phyloP scores from a whole-genome alignment of 2,888 invertebrate genomes.

The Bombylius major region DNA sequence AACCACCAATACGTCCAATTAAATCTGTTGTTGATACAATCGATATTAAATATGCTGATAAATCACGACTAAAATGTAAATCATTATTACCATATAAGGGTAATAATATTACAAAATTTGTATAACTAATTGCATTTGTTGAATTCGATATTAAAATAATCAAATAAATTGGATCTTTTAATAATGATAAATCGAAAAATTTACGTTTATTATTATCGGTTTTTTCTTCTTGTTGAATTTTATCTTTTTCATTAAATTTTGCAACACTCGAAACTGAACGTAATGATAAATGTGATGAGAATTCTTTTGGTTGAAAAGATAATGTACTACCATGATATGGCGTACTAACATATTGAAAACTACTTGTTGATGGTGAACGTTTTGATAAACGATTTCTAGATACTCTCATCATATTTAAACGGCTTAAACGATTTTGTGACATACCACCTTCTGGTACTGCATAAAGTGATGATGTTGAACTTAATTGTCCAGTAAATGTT shows the following conservation, averaged over 20 bases:
- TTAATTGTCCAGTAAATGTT: conserved; percentile 41
- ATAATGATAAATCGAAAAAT: conserved; percentile 59
- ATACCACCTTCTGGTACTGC: conserved; percentile 54
- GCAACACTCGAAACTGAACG: conserved; percentile 49
- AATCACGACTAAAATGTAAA: conserved; percentile 55
- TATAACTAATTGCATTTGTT: conserved; percentile 75
- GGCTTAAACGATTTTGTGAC: conserved; percentile 27
- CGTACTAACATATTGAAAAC: conserved; percentile 73
- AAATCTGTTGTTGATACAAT: conserved; percentile 70
- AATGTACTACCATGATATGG: conserved; percentile 76
- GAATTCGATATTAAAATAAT: conserved; percentile 74
- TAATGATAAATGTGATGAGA: conserved; percentile 64
- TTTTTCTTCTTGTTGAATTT: conserved; percentile 25
- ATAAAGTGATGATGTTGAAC: conserved; percentile 52
- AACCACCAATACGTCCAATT: conserved; percentile 73
- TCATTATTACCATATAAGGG: conserved; percentile 58
- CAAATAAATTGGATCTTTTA: conserved; percentile 68
- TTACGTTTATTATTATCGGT: conserved; percentile 37
- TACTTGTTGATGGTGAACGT: conserved; percentile 64
- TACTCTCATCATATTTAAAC: conserved; percentile 32
- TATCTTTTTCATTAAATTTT: conserved; percentile 16
- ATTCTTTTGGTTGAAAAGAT: conserved; percentile 63
- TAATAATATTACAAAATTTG: conserved; percentile 70
- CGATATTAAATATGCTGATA: conserved; percentile 61
- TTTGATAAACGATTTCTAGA: conserved; percentile 42